phyloP scores from a whole-genome alignment of 2,113 vertebrate species.

The Nothobranchius kuhntae region DNA sequence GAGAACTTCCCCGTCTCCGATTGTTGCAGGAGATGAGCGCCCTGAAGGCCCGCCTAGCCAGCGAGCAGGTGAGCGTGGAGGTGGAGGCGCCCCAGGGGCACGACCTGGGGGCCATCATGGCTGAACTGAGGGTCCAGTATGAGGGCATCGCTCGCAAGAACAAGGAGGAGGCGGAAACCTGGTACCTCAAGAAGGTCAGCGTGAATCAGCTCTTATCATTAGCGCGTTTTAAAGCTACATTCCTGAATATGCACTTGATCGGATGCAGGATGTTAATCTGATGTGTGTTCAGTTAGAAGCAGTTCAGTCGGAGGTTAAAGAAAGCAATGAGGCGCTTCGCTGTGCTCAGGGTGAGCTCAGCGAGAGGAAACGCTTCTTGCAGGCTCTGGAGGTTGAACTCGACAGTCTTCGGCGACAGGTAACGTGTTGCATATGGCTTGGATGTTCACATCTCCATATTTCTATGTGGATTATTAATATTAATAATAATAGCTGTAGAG shows the following conservation, averaged over 20 bases:
- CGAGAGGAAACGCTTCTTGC: slow-evolving; percentile 79
- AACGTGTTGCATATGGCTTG: background rate
- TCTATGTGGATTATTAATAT: background rate
- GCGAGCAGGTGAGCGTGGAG: slow-evolving; percentile 80
- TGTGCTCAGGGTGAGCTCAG: slow-evolving; percentile 75
- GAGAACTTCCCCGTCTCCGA: fast-evolving
- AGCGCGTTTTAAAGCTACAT: too few species aligned
- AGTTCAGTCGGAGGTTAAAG: slow-evolving; percentile 78
- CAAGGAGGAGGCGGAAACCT: slow-evolving; percentile 81
- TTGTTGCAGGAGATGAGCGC: slow-evolving; percentile 70
- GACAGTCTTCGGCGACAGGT: slow-evolving; percentile 81
- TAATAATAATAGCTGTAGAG: too few species aligned
- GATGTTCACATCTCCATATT: background rate
- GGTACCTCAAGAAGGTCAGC: slow-evolving; percentile 82
- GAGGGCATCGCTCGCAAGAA: slow-evolving; percentile 82
- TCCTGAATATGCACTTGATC: background rate
- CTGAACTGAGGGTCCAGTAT: slow-evolving; percentile 81
- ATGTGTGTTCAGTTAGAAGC: slow-evolving; percentile 69
- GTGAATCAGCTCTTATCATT: background rate
- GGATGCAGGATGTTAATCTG: background rate
- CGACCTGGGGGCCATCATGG: slow-evolving; percentile 77
- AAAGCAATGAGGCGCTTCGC: slow-evolving; percentile 76
- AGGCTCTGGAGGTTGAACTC: slow-evolving; percentile 79
- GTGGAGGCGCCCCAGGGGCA: slow-evolving; percentile 77
- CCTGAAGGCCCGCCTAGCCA: slow-evolving; percentile 71